phyloP scores from a whole-genome alignment of 2,113 vertebrate genomes.

The Pholis gunnellus region DNA sequence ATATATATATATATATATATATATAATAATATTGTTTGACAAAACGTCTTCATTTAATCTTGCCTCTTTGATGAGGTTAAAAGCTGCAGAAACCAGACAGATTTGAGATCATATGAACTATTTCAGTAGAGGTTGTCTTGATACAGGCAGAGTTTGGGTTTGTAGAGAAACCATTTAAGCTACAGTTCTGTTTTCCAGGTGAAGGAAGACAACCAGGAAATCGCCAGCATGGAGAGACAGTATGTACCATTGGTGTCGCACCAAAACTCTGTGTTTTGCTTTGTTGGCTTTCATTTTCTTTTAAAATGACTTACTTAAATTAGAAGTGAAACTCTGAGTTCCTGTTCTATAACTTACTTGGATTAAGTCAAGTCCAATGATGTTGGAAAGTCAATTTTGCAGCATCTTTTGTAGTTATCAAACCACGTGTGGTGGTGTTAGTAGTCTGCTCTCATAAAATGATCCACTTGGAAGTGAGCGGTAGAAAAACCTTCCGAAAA shows the following conservation, averaged over 20 bases:
- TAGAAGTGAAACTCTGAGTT: neutral
- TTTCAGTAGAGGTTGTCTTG: no score
- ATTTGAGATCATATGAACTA: no score
- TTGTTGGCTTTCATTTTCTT: neutral
- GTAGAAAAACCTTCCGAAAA: neutral
- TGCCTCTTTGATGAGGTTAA: neutral
- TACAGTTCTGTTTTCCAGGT: conserved; percentile 83
- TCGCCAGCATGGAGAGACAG: conserved; percentile 97
- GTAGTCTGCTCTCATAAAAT: neutral
- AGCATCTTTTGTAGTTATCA: neutral
- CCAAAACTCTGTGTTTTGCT: neutral
- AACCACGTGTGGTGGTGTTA: neutral
- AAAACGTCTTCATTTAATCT: neutral
- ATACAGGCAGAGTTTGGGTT: no score
- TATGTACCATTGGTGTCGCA: conserved; percentile 49
- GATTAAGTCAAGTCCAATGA: neutral
- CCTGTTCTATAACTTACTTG: neutral
- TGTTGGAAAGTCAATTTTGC: neutral
- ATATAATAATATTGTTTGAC: neutral
- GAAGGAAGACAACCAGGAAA: conserved; percentile 97
- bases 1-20: no score
- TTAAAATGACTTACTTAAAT: neutral
- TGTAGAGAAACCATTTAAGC: neutral
- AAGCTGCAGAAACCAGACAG: neutral
- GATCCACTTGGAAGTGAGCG: neutral